A percentile compares a stretch with the other conserved stretches of the same genome.
Evolutionary conservation across 2,113 vertebrate genomes (phyloP).

Genomic region (Charina bottae): DNA sequence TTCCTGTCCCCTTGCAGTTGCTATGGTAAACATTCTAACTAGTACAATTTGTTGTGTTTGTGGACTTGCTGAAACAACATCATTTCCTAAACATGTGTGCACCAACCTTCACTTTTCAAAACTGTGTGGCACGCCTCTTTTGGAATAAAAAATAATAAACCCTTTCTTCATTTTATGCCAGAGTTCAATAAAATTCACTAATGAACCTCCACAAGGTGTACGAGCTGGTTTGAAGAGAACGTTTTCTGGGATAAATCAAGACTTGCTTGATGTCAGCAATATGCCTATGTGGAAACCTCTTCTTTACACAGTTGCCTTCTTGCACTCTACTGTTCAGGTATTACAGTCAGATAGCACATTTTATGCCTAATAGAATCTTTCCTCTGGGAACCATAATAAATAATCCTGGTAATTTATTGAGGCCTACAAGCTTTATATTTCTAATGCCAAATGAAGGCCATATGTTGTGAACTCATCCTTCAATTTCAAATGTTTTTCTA

Average conservation of each 20-base stretch:
- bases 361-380: background rate
- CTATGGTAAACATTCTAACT: background rate
- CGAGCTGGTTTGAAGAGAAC: slow-evolving; percentile 79
- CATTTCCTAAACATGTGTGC: slow-evolving; percentile 6
- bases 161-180: slow-evolving; percentile 54
- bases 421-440: background rate
- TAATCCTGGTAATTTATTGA: slow-evolving; percentile 8
- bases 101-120: slow-evolving; percentile 2
- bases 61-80: slow-evolving; percentile 2
- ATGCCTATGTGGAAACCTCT: slow-evolving; percentile 80
- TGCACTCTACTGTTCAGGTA: slow-evolving; percentile 82
- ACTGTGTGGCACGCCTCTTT: background rate
- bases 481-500: background rate
- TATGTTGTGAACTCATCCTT: background rate
- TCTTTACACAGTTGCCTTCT: slow-evolving; percentile 79
- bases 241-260: slow-evolving; percentile 77
- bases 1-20: background rate
- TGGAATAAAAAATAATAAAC: slow-evolving; percentile 48
- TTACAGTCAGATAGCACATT: background rate
- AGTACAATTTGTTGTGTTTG: slow-evolving; percentile 1
- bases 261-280: slow-evolving; percentile 75
- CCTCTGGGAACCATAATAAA: background rate
- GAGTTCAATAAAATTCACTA: slow-evolving; percentile 80
- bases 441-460: background rate
- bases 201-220: slow-evolving; percentile 79